Percentiles rank a stretch among this genome's conserved stretches.
phyloP scores from a whole-genome alignment of 2,888 invertebrate species.

The Heliconius hortense region DNA sequence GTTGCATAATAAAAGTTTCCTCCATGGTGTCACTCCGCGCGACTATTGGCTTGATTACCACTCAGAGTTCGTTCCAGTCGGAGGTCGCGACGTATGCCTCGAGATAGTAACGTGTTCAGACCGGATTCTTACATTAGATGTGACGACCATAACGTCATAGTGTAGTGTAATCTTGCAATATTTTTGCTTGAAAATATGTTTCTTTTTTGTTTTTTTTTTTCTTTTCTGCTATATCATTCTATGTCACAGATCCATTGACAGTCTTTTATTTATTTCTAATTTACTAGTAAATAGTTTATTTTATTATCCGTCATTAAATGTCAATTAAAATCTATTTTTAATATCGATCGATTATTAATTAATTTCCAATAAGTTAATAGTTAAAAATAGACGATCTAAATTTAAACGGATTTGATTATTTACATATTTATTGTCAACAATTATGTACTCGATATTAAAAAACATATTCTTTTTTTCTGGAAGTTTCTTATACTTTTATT shows the following conservation, averaged over 20 bases:
- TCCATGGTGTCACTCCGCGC: neutral
- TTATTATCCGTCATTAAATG: constrained; percentile 6
- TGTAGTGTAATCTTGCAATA: neutral
- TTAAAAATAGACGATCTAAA: constrained; percentile 7
- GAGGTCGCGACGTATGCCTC: constrained; percentile 28
- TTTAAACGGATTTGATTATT: neutral
- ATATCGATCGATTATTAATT: constrained; percentile 9
- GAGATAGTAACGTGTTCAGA: constrained; percentile 36
- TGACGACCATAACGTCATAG: constrained; percentile 4
- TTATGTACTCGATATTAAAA: neutral
- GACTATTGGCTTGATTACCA: constrained; percentile 6
- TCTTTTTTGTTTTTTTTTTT: neutral
- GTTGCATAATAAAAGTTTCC: constrained; percentile 2
- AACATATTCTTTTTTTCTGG: neutral
- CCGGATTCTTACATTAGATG: constrained; percentile 26
- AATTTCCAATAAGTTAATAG: neutral
- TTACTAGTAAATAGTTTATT: neutral
- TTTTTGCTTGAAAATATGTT: neutral
- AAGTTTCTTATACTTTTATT: neutral
- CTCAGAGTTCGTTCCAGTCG: neutral
- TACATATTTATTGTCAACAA: neutral
- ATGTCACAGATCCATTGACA: neutral
- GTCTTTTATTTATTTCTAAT: neutral
- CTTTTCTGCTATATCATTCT: neutral
- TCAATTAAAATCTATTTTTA: constrained; percentile 6